Evolutionary conservation across 2,113 vertebrate genomes (phyloP).

Genomic region (Pholis gunnellus): DNA sequence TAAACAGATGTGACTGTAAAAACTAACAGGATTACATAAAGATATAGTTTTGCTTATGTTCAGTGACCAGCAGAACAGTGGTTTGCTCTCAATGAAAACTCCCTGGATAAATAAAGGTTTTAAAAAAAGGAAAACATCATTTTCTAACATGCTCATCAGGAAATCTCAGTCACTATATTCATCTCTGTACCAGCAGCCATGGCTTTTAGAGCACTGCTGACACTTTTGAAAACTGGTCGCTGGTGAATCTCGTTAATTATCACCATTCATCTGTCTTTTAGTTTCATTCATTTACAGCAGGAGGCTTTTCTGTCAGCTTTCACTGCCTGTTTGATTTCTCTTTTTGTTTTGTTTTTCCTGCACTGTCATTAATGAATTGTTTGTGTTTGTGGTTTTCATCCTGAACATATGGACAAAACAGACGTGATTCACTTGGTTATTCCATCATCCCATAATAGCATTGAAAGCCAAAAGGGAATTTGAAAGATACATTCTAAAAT

Average conservation of each 20-base stretch:
- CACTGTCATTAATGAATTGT: constrained; percentile 2
- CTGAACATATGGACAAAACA: constrained; percentile 32
- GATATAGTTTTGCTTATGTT: background rate
- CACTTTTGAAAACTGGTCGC: constrained; percentile 6
- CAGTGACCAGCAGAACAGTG: background rate
- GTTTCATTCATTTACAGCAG: background rate
- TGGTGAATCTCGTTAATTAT: constrained; percentile 4
- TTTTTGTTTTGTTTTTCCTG: background rate
- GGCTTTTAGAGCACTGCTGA: background rate
- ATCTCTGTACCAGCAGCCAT: background rate
- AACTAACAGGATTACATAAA: background rate
- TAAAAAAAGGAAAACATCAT: background rate
- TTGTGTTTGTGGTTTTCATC: constrained; percentile 29
- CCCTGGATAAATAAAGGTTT: background rate
- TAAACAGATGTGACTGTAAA: background rate
- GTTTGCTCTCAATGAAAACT: background rate
- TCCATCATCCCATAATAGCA: background rate
- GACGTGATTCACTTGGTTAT: constrained; percentile 15
- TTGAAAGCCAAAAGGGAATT: constrained; percentile 23
- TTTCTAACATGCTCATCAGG: background rate
- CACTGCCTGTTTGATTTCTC: background rate
- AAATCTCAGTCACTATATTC: background rate
- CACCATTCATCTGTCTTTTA: background rate
- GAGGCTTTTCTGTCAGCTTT: constrained; percentile 12
- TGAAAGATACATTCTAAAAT: constrained; percentile 22